Evolutionary conservation across 2,888 invertebrate species (phyloP), one percentile per base, ranked within the genome.

Genomic region (Esperia sulphurella): DNA sequence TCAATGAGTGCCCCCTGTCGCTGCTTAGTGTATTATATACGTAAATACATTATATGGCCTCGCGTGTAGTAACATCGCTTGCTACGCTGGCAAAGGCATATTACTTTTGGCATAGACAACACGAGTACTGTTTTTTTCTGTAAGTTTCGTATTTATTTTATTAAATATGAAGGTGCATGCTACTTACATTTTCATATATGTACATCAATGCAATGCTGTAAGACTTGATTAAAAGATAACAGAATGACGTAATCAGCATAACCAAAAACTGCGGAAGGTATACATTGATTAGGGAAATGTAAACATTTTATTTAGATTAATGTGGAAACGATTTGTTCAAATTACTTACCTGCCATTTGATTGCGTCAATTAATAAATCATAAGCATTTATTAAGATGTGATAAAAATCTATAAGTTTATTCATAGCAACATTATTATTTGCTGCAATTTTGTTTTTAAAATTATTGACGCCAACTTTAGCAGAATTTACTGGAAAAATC

Each of bases 291-390:
- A 37, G 12, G 14, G 5, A 39, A 14, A 13, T 10, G 10, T 2
- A 2, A 33, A 33, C 33, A n/a, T 8, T 6, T 4, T 33, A 33
- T 5, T 39, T n/a, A 39, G 39, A 14, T 13, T 6, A 13, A 12
- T 37, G 3, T 6, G 1, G 7, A 14, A 4, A 39, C 12, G 38
- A 4, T 13, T 39, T 30, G 7, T 33, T 30, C 0, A 13, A n/a
- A 14, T 31, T 38, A 50, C 52, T 62, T 61, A 83, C 83, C 80
- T 82, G 81, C 80, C 80, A 83, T 55, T 81, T 82, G 14, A 83
- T 68, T 1, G 82, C 75, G 48, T 78, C 74, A 33, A 74, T 71
- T 46, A 84, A 61, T 50, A 51, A 70, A 42, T 76, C 71, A 35
- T 75, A 75, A n/a, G 75, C 58, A 48, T 68, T 73, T 8, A 77